These are phyloP conservation scores for Nanorana parkeri DNA, from an alignment of 2,113 vertebrate species.

Conservation along the genomic window DNA sequence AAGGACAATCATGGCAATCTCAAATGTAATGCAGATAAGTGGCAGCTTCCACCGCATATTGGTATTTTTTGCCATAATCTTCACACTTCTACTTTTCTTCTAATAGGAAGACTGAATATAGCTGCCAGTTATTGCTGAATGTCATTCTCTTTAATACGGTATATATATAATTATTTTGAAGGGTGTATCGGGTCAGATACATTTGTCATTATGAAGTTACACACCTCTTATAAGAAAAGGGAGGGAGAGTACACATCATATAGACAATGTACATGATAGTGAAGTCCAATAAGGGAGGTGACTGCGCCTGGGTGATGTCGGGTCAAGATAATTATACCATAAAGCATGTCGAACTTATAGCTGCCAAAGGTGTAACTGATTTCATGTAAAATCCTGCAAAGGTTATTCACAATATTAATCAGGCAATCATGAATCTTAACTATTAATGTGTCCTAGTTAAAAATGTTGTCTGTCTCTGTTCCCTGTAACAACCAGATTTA, in stretches of 20 bases:
- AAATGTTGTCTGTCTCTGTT: too few relatives aligned
- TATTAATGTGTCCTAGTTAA: too few relatives aligned
- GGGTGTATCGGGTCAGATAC: neutral
- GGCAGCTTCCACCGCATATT: slow-evolving; percentile 85
- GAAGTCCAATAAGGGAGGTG: slow-evolving; percentile 6
- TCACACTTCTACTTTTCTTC: neutral
- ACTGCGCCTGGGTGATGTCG: neutral
- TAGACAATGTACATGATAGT: neutral
- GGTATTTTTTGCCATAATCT: slow-evolving; percentile 78
- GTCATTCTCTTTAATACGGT: neutral
- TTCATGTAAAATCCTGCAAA: too few relatives aligned
- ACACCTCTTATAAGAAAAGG: neutral
- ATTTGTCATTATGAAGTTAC: neutral
- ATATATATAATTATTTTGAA: slow-evolving; percentile 1
- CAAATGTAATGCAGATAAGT: slow-evolving; percentile 80
- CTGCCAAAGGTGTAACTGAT: too few relatives aligned
- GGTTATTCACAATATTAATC: too few relatives aligned
- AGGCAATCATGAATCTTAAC: too few relatives aligned
- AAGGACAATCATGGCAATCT: slow-evolving; percentile 86
- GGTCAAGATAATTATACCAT: neutral
- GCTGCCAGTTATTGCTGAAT: too few relatives aligned
- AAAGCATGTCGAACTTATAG: neutral
- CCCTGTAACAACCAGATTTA: too few relatives aligned
- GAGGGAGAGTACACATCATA: neutral
- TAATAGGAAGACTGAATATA: too few relatives aligned